Conservation (phyloP, 2,888 invertebrate species). For the Drosophila pegasa region DNA sequence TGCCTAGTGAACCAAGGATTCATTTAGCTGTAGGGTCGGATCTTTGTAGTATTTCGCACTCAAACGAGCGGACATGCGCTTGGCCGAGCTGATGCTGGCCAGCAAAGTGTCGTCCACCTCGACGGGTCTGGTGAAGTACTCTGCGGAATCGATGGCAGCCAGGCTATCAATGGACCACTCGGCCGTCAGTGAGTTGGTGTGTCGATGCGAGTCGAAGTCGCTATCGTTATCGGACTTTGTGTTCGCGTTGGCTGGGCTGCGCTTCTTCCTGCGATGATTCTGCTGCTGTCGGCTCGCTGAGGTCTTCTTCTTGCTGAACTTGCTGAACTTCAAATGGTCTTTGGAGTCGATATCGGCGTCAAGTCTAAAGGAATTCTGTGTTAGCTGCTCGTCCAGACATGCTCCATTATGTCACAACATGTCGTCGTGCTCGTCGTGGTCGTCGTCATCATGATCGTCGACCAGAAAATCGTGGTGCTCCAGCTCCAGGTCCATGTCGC, state of each 20-base stretch:
- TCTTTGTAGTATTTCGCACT: constrained; percentile 38
- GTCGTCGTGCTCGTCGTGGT: constrained; percentile 57
- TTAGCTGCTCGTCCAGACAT: constrained; percentile 2
- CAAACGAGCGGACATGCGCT: constrained; percentile 21
- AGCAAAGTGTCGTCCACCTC: constrained; percentile 71
- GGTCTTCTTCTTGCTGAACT: not conserved
- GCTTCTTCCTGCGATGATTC: not conserved
- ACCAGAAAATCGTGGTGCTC: constrained; percentile 83
- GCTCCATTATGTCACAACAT: constrained; percentile 80
- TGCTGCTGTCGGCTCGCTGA: not conserved
- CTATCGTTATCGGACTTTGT: not conserved
- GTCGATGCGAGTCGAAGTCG: constrained; percentile 6
- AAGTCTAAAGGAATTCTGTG: constrained; percentile 22
- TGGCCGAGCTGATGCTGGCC: constrained; percentile 18
- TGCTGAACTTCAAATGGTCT: constrained; percentile 1
- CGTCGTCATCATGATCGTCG: constrained; percentile 64
- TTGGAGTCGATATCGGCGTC: constrained; percentile 10
- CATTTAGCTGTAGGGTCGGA: constrained; percentile 27
- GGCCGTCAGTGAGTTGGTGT: constrained; percentile 5
- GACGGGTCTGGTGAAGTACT: constrained; percentile 70
- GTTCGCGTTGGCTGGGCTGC: not conserved
- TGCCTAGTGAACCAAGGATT: constrained; percentile 46
- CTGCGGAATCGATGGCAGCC: constrained; percentile 60
- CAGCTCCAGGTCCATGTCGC: constrained; percentile 83
- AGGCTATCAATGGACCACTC: constrained; percentile 44